Base-by-base conservation (phyloP, 1,140 invertebrate species). In the Samia ricini region DNA sequence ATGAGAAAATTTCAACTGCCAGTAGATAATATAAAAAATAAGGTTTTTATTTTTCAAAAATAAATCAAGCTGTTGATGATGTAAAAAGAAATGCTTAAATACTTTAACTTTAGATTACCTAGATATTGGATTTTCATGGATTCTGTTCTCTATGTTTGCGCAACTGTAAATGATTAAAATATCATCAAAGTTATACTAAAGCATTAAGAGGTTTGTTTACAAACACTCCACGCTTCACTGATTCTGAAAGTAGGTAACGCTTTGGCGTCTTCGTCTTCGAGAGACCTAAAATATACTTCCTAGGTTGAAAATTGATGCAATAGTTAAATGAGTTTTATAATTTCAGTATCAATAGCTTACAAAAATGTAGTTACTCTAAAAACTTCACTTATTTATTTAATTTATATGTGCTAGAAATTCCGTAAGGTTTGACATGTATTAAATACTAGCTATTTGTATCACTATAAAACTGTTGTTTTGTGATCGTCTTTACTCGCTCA, bases 151-250 rank as follows among this genome's bases (percentile, higher is more conserved):
- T n/a, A n/a, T n/a, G n/a, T n/a, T n/a, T n/a, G n/a, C n/a, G n/a
- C n/a, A n/a, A 42, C 15, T 42, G 7, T 15, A 42, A 42, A 42
- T 12, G 12, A 42, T 42, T 15, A 42, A 42, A 15, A 15, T 36
- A 26, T 4, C n/a, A 26, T 4, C 26, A 36, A 36, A 36, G 5
- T 42, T 42, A 15, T 42, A 26, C 3, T 26, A 26, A 26, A 26
- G 26, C 26, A 42, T 42, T 42, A 42, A 1, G 33, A 42, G 12
- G 0, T 22, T 20, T 57, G 56, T 57, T 57, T 57, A 36, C 29
- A 57, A 57, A 57, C 56, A 42, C 20, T 57, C 29, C 7, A 55
- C 4, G 22, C 56, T 42, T 36, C 56, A 42, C 20, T 57, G 2
- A 57, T 20, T 20, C 29, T 20, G 19, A 57, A 42, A 57, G 26